Conservation (phyloP, 2,113 vertebrate species). For the Tonatia bakeri region DNA sequence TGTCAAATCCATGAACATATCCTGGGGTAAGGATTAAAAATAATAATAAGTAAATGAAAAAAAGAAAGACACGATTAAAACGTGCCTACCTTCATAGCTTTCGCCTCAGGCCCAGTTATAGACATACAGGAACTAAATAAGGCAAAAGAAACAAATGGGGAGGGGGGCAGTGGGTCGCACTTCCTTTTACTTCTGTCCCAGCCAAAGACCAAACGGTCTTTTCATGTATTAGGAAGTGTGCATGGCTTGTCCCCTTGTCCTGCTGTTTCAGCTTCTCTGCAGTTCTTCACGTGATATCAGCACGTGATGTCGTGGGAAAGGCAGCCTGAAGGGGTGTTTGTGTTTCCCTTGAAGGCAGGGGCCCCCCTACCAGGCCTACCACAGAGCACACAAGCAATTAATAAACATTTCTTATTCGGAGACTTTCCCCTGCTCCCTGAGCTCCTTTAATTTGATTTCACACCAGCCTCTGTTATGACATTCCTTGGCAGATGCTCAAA, state of each 20-base stretch:
- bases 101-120: background rate
- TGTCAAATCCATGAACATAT: too few species aligned
- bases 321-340: background rate
- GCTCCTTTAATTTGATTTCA: background rate
- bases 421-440: background rate
- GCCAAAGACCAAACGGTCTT: background rate
- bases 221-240: background rate
- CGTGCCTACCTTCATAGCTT: background rate
- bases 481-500: conserved; percentile 14
- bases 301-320: background rate
- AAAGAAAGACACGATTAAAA: background rate
- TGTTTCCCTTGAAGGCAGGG: background rate
- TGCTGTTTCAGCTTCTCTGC: background rate
- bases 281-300: background rate
- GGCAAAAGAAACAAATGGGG: background rate
- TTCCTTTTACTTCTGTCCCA: background rate
- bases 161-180: background rate
- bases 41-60: background rate
- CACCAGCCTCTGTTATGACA: background rate
- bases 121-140: background rate
- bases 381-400: background rate
- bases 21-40: too few species aligned
- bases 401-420: background rate
- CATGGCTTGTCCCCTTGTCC: background rate
- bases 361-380: background rate